Evolutionary conservation across 2,797 vertebrate genomes (phyloP).

Genomic region (Tenualosa thibaudeaui): DNA sequence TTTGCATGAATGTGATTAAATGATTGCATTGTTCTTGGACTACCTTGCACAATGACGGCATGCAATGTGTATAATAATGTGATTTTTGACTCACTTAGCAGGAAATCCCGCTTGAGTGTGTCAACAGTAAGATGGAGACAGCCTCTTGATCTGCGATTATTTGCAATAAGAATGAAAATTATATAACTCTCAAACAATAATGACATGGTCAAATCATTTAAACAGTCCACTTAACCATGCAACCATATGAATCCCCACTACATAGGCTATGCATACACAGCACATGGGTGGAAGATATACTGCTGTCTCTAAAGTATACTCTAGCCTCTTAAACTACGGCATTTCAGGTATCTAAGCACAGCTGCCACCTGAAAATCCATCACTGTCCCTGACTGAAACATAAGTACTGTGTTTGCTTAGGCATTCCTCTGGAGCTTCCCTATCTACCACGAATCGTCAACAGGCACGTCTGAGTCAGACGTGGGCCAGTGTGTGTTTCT

Average conservation of each 20-base stretch:
- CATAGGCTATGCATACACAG: not conserved
- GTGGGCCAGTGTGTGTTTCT: not conserved
- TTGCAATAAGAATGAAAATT: not conserved
- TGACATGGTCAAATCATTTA: not conserved
- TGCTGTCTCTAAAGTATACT: not conserved
- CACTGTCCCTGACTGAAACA: not conserved
- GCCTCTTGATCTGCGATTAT: not conserved
- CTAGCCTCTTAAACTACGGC: not conserved
- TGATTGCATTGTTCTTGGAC: not conserved
- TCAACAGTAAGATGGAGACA: not conserved
- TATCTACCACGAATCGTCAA: not conserved
- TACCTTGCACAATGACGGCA: no score
- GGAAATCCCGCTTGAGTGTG: not conserved
- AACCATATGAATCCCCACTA: not conserved
- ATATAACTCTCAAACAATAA: not conserved
- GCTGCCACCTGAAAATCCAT: constrained; percentile 4
- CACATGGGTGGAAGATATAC: not conserved
- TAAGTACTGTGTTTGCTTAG: constrained; percentile 8
- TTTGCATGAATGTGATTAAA: not conserved
- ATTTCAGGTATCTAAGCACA: constrained; percentile 21
- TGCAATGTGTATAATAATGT: not conserved
- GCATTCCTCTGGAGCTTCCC: not conserved
- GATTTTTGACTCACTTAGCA: not conserved
- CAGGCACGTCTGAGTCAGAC: not conserved
- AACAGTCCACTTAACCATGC: not conserved